phyloP scores from a whole-genome alignment of 2,888 invertebrate genomes.

The Melanotus villosus region DNA sequence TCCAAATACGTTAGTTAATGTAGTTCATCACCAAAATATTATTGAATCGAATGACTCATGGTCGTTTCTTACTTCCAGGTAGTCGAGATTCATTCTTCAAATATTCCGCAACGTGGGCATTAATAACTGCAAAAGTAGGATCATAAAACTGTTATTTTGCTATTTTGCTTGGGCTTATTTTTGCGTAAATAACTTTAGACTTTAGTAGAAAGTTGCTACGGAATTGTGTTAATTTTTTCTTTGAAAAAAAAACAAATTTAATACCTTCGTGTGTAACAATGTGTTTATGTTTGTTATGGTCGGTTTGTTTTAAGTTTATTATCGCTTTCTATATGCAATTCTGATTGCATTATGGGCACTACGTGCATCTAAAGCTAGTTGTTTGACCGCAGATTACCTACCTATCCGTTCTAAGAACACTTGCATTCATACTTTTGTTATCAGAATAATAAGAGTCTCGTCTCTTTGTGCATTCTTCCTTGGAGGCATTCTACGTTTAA shows the following conservation, averaged over 20 bases:
- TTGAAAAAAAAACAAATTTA: neutral
- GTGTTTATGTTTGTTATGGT: neutral
- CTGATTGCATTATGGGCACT: slow-evolving; percentile 1
- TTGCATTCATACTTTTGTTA: slow-evolving; percentile 33
- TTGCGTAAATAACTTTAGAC: no score
- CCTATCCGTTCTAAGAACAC: slow-evolving; percentile 31
- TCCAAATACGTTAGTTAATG: no score
- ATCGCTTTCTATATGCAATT: no score
- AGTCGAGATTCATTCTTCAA: slow-evolving; percentile 13
- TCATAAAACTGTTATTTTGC: neutral
- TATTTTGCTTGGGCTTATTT: no score
- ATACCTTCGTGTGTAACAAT: no score
- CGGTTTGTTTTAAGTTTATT: neutral
- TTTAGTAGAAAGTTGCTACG: no score
- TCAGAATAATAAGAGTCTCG: slow-evolving; percentile 35
- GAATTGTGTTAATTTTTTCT: neutral
- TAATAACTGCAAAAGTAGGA: no score
- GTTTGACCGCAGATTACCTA: slow-evolving; percentile 1
- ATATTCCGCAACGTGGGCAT: slow-evolving; percentile 11
- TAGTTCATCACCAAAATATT: no score
- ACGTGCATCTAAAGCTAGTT: neutral
- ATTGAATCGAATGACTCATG: neutral
- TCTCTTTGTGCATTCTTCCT: slow-evolving; percentile 20
- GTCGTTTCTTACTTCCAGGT: neutral
- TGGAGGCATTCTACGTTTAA: neutral